Conservation (phyloP, 2,888 invertebrate species). For the Clistopyga incitator region DNA sequence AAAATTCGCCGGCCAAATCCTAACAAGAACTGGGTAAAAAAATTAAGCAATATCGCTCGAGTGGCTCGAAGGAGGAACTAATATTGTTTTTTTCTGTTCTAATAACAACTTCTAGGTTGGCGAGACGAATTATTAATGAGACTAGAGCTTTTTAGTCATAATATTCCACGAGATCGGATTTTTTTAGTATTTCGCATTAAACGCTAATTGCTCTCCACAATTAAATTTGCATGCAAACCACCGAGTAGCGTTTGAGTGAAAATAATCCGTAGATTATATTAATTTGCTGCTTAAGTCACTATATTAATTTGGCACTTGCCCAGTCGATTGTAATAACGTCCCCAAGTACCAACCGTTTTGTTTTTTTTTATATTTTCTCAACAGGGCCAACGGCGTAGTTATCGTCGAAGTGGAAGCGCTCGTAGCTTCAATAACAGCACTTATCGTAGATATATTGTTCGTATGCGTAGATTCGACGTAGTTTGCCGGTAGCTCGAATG, state of each 20-base stretch:
- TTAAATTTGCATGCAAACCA: constrained; percentile 47
- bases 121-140: constrained; percentile 32
- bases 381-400: constrained; percentile 62
- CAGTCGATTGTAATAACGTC: constrained; percentile 16
- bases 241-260: constrained; percentile 26
- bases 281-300: constrained; percentile 49
- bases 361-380: constrained; percentile 54
- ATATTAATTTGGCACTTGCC: constrained; percentile 41
- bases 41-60: background rate
- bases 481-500: constrained; percentile 67
- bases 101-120: constrained; percentile 42
- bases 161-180: constrained; percentile 1
- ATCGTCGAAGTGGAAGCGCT: constrained; percentile 60
- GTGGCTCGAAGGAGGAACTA: background rate
- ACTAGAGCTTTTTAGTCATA: constrained; percentile 17
- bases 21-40: constrained; percentile 92
- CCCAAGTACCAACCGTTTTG: background rate
- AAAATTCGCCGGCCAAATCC: constrained; percentile 92
- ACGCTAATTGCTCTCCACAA: constrained; percentile 37
- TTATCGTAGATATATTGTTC: constrained; percentile 66
- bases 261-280: constrained; percentile 29
- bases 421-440: constrained; percentile 61
- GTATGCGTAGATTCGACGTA: constrained; percentile 61
- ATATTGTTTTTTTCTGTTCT: constrained; percentile 23
- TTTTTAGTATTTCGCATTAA: constrained; percentile 35